Evolutionary conservation across 2,797 vertebrate genomes (phyloP), one percentile per base, ranked within the genome.

Genomic region (Spheniscus humboldti): DNA sequence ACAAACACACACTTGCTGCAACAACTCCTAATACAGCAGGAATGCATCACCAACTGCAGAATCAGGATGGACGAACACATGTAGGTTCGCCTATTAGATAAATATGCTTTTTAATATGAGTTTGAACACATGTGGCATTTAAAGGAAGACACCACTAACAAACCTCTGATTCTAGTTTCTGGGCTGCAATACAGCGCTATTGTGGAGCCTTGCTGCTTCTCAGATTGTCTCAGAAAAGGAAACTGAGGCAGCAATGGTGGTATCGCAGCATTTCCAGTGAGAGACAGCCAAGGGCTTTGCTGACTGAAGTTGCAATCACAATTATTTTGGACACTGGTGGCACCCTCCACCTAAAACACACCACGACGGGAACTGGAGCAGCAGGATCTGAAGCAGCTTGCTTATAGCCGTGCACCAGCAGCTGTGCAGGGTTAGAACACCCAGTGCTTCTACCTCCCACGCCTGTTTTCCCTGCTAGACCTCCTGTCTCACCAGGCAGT

Each of bases 331-430:
- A 9, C 31, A 24, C 45, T 48, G 47, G 30, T 31, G 37, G 57
- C 57, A 72, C n/a, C 25, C 13, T 83, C 41, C 19, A 22, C 47
- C 8, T 30, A 31, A 55, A 87, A 25, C 27, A 15, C 0, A 0
- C 24, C 68, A 24, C 0, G 1, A 22, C 0, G 4, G 20, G 62
- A 71, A 47, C 43, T 1, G 18, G 35, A 83, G 52, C 82, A 79
- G 59, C 17, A 39, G 68, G 56, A 52, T 27, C 4, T 35, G 23
- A 9, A 13, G 6, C 28, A 50, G 50, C 52, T 10, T 45, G 45
- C 23, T 67, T 25, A 4, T 1, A 1, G 62, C 35, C 11, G 1
- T 1, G 2, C 33, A 41, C 9, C 9, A 2, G 39, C 2, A 1
- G 43, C 48, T 43, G 8, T 14, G 23, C 56, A 33, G 41, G 13